Evolutionary conservation across 2,797 vertebrate genomes (phyloP).

Genomic region (Tangara arthus): DNA sequence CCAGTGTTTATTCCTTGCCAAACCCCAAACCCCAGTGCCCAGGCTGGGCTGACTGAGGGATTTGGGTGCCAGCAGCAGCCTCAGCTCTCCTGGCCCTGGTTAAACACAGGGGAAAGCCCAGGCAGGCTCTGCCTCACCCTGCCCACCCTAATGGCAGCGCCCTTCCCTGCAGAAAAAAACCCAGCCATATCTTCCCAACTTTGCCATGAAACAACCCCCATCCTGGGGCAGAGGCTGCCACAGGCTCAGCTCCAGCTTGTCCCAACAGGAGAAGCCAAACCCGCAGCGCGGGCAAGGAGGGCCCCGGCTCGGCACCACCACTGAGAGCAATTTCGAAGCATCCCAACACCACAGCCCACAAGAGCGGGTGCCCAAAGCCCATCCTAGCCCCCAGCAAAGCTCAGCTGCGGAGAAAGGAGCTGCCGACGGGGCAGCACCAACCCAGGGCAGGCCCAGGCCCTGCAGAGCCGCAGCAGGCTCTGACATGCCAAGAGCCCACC

Average conservation of each 20-base stretch:
- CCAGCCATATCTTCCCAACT: neutral
- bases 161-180: neutral
- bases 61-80: neutral
- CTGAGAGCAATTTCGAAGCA: neutral
- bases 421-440: fast-evolving
- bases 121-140: slow-evolving; percentile 21
- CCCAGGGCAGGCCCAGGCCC: neutral
- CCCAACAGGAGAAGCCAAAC: slow-evolving; percentile 15
- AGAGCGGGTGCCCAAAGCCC: fast-evolving
- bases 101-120: fast-evolving
- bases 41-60: neutral
- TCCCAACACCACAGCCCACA: neutral
- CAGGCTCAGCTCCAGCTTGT: neutral
- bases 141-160: neutral
- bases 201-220: neutral
- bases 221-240: neutral
- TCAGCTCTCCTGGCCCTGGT: neutral
- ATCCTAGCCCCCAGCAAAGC: neutral
- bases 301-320: neutral
- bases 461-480: neutral
- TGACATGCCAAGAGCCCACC: neutral
- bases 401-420: neutral
- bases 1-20: neutral
- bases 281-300: neutral
- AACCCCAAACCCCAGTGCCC: neutral